Evolutionary conservation across 2,113 vertebrate species (phyloP).

Genomic region (Rousettus leschenaultii): DNA sequence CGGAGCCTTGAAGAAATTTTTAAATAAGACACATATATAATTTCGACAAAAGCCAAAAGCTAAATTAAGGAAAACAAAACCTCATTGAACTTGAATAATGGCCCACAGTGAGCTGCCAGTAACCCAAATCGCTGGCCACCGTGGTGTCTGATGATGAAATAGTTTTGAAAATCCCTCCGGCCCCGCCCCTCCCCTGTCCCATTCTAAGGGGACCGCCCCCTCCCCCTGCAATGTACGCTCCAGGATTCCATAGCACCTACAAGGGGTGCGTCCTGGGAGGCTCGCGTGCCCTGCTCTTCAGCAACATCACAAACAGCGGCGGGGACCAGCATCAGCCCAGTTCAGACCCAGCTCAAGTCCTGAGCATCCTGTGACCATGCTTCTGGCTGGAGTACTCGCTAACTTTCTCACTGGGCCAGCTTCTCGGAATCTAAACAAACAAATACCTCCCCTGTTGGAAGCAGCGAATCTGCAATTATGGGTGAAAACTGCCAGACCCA

Average conservation of each 20-base stretch:
- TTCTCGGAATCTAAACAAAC: neutral
- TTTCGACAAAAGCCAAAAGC: neutral
- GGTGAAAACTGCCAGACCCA: constrained; percentile 12
- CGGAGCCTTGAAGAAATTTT: neutral
- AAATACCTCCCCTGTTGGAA: neutral
- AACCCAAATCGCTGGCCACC: neutral
- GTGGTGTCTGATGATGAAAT: neutral
- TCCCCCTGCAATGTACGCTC: accelerated
- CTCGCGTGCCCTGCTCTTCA: neutral
- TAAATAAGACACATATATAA: neutral
- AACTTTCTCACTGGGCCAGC: neutral
- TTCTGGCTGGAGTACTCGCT: neutral
- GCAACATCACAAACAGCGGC: accelerated
- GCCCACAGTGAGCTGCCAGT: accelerated
- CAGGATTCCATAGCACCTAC: neutral
- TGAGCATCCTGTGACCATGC: accelerated
- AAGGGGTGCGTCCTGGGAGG: neutral
- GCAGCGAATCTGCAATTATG: constrained; percentile 24
- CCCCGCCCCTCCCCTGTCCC: accelerated
- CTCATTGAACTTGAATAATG: neutral
- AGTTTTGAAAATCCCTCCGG: neutral
- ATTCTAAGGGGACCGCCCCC: no score
- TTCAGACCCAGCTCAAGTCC: neutral
- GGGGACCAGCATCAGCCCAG: neutral
- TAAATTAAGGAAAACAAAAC: neutral